phyloP scores from a whole-genome alignment of 1,140 invertebrate genomes.

The Drosophila suzukii region DNA sequence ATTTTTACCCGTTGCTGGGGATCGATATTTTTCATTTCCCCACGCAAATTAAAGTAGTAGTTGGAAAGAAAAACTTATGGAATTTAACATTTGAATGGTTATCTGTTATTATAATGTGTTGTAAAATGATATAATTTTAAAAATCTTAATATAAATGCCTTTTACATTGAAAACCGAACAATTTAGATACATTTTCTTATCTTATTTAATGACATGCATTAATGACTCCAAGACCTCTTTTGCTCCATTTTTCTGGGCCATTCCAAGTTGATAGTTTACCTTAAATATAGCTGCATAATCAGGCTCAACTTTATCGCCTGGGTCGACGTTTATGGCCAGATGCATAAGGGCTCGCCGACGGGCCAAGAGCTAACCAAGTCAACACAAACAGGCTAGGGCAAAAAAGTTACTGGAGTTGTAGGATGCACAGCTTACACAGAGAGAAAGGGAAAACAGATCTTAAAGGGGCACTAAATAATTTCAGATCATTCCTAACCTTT shows the following conservation, averaged over 20 bases:
- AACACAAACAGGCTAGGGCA: constrained; percentile 26
- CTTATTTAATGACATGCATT: background rate
- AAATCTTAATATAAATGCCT: background rate
- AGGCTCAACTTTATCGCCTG: constrained; percentile 44
- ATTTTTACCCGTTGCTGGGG: background rate
- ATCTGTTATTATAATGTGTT: no score
- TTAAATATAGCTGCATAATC: constrained; percentile 40
- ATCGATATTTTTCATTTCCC: constrained; percentile 11
- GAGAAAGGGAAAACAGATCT: background rate
- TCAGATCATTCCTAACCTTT: background rate
- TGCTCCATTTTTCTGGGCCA: background rate
- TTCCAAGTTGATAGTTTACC: constrained; percentile 38
- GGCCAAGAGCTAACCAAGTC: constrained; percentile 42
- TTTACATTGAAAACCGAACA: background rate
- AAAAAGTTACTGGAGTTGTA: constrained; percentile 9
- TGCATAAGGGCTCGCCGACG: constrained; percentile 25
- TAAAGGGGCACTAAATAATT: background rate
- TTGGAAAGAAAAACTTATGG: background rate
- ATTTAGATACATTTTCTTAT: background rate
- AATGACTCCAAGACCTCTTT: background rate
- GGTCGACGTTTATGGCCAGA: constrained; percentile 41
- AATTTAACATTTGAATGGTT: background rate
- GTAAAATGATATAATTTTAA: no score
- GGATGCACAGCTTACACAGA: constrained; percentile 11
- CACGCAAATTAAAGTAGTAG: background rate